Conservation (phyloP, 1,140 invertebrate species). For the Acyrthosiphon pisum region DNA sequence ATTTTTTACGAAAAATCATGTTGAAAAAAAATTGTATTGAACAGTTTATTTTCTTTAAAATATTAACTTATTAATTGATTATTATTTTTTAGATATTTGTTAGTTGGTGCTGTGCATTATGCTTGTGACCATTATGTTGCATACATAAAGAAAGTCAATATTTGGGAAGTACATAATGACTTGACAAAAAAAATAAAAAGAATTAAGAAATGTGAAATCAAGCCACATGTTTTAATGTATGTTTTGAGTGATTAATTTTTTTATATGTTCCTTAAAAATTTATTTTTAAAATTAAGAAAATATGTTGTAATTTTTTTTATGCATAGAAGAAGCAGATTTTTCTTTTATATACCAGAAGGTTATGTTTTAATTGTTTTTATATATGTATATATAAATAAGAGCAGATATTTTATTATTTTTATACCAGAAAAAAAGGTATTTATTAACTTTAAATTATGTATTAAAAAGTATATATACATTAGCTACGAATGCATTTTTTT, state of each 20-base stretch:
- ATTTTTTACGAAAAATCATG: neutral
- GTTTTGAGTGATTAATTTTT: neutral
- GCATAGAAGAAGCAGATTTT: too few relatives aligned
- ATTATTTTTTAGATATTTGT: neutral
- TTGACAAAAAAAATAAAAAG: neutral
- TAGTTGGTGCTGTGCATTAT: conserved; percentile 2
- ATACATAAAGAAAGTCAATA: neutral
- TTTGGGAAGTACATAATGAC: conserved; percentile 6
- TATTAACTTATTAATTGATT: neutral
- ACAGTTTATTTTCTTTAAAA: neutral
- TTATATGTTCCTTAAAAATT: too few relatives aligned
- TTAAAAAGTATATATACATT: too few relatives aligned
- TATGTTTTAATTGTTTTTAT: too few relatives aligned
- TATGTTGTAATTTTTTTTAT: too few relatives aligned
- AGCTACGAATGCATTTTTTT: too few relatives aligned
- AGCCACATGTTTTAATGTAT: neutral
- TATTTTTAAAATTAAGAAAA: too few relatives aligned
- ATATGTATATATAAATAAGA: too few relatives aligned
- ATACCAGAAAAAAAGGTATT: too few relatives aligned
- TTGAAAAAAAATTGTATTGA: neutral
- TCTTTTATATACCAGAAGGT: too few relatives aligned
- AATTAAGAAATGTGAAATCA: neutral
- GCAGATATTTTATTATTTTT: too few relatives aligned
- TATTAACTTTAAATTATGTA: too few relatives aligned
- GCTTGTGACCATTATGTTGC: neutral